Base-by-base conservation (phyloP, 1,140 invertebrate species). In the Sycophaga agraensis region DNA sequence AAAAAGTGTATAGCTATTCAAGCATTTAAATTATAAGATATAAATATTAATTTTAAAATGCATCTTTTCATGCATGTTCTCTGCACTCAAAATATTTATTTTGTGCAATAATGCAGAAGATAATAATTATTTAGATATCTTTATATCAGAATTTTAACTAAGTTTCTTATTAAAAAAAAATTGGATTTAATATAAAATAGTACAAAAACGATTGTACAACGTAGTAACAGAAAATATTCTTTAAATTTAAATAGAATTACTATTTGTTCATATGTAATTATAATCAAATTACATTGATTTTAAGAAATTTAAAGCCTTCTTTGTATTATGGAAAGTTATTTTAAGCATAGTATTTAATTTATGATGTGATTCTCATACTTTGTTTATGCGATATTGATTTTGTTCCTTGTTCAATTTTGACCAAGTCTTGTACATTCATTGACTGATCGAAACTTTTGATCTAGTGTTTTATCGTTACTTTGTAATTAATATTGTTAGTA, bases 361-460 rank as follows among this genome's bases (percentile, higher is more conserved):
- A 28, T 57, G 24, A 57, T 51, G 54, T 63, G 54, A 63, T 63
- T 63, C 37, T 58, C 39, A 63, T 45, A 58, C 11, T 57, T 62
- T 63, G 21, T 57, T 63, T 56, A 55, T 57, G 48, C 48, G 54
- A 63, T 53, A 63, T 63, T 58, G 46, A 63, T 58, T 40, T 63
- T 57, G 61, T 58, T 63, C 61, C 61, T 63, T 58, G 61, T 57
- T 63, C 54, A 57, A 58, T 57, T 58, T 48, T 56, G 60, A 63
- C 35, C 48, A 63, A 58, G 61, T 57, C 48, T 51, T 63, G 54
- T 63, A 63, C 54, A 53, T 57, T 63, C 45, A 57, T 57, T 46
- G 66, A 75, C 70, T 75, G 66, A 73, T 72, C 60, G 55, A 67
- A 66, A 68, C 55, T 43, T n/a, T 56, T 65, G 63, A 71, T 56